A percentile compares a stretch with the other conserved stretches of the same genome.
These are phyloP conservation scores for Sebastolobus altivelis DNA, from an alignment of 2,797 vertebrate genomes.

Conservation along the genomic window DNA sequence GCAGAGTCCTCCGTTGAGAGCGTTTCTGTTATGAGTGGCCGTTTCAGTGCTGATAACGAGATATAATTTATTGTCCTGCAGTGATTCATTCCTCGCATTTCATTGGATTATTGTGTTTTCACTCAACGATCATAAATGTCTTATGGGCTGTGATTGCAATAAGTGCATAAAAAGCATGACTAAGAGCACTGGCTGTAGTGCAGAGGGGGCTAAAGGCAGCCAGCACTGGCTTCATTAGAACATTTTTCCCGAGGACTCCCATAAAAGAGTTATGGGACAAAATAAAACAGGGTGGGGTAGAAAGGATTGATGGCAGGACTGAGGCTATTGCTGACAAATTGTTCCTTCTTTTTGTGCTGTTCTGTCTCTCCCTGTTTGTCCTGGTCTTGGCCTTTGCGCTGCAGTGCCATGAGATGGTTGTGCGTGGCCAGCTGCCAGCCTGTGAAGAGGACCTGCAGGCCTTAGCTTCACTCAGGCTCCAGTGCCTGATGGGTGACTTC, in stretches of 20 bases:
- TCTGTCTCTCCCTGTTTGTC: conserved; percentile 23
- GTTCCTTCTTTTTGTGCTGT: conserved; percentile 25
- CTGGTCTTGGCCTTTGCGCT: conserved; percentile 8
- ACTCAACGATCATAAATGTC: conserved; percentile 58
- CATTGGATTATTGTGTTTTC: conserved; percentile 52
- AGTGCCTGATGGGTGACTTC: conserved; percentile 92
- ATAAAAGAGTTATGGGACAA: conserved; percentile 70
- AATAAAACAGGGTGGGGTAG: conserved; percentile 74
- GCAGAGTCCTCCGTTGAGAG: conserved; percentile 1
- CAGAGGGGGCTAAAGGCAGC: conserved; percentile 57
- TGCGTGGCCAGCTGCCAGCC: conserved; percentile 90
- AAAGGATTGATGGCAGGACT: conserved; percentile 56
- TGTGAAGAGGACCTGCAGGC: conserved; percentile 91
- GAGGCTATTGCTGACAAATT: conserved; percentile 56
- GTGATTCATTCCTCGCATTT: conserved; percentile 58
- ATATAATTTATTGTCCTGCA: conserved; percentile 46
- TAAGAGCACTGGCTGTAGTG: conserved; percentile 67
- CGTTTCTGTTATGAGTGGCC: conserved; percentile 12
- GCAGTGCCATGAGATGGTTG: conserved; percentile 93
- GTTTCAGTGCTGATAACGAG: conserved; percentile 36
- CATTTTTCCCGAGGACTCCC: conserved; percentile 71
- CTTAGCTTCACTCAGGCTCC: conserved; percentile 91
- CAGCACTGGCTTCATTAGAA: conserved; percentile 64
- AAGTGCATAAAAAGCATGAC: conserved; percentile 69
- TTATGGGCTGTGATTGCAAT: conserved; percentile 61